Evolutionary conservation across 2,113 vertebrate species (phyloP).

Genomic region (Pluvianellus socialis): DNA sequence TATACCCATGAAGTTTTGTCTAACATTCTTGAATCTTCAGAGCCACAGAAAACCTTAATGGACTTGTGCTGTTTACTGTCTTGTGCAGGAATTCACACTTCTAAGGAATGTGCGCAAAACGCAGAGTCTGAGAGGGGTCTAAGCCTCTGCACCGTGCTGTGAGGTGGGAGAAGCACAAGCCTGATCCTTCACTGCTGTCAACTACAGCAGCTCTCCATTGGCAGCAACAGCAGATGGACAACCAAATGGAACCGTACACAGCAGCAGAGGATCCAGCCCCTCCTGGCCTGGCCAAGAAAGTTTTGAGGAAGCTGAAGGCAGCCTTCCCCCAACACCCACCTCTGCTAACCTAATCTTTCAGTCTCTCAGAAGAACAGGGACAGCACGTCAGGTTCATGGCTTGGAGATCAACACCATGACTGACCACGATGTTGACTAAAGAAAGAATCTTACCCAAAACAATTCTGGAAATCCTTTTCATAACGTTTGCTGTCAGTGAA

Average conservation of each 20-base stretch:
- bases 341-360: neutral
- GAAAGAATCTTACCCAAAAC: conserved; percentile 88
- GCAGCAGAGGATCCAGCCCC: neutral
- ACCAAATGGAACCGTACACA: fast-evolving
- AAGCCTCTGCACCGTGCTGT: fast-evolving
- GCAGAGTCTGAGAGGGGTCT: neutral
- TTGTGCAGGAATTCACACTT: neutral
- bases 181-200: neutral
- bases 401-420: neutral
- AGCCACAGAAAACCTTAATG: neutral
- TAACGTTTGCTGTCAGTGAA: conserved; percentile 99
- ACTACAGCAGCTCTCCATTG: neutral
- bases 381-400: neutral
- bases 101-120: neutral
- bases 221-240: neutral
- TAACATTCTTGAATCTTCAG: neutral
- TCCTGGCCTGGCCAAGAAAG: neutral
- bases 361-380: neutral
- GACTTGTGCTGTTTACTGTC: neutral
- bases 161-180: neutral
- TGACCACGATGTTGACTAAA: neutral
- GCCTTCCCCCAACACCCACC: neutral
- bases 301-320: neutral
- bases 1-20: neutral
- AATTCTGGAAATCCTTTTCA: conserved; percentile 95